Evolutionary conservation across 2,888 invertebrate genomes (phyloP).

Genomic region (Eupithecia subumbrata): DNA sequence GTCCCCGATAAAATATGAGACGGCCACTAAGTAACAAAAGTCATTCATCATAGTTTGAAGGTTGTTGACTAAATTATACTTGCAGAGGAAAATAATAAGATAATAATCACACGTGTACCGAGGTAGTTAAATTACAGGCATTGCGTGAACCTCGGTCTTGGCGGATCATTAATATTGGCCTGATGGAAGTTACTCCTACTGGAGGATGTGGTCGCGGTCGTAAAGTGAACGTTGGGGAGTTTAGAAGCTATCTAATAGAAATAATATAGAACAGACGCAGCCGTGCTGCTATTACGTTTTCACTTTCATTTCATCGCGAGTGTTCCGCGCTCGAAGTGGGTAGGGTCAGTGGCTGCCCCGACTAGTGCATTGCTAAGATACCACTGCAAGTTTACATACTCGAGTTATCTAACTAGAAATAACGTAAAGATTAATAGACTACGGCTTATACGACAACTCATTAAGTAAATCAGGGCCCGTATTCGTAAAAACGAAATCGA

Average conservation of each 20-base stretch:
- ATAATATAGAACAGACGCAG: constrained; percentile 58
- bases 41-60: constrained; percentile 49
- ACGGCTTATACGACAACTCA: background rate
- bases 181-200: constrained; percentile 9
- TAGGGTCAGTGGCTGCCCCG: constrained; percentile 53
- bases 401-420: constrained; percentile 12
- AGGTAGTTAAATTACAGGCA: constrained; percentile 28
- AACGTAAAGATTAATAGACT: background rate
- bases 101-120: constrained; percentile 38
- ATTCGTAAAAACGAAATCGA: no score
- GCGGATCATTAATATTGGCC: constrained; percentile 27
- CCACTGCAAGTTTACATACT: constrained; percentile 43
- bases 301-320: constrained; percentile 67
- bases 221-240: background rate
- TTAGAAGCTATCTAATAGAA: constrained; percentile 7
- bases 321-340: constrained; percentile 52
- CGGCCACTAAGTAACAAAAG: constrained; percentile 43
- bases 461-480: background rate
- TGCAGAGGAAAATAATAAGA: constrained; percentile 51
- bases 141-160: constrained; percentile 20
- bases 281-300: constrained; percentile 59
- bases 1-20: constrained; percentile 36
- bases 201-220: constrained; percentile 19
- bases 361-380: constrained; percentile 57
- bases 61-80: constrained; percentile 56